Conservation (phyloP, 1,140 invertebrate species). For the Araneus ventricosus region DNA sequence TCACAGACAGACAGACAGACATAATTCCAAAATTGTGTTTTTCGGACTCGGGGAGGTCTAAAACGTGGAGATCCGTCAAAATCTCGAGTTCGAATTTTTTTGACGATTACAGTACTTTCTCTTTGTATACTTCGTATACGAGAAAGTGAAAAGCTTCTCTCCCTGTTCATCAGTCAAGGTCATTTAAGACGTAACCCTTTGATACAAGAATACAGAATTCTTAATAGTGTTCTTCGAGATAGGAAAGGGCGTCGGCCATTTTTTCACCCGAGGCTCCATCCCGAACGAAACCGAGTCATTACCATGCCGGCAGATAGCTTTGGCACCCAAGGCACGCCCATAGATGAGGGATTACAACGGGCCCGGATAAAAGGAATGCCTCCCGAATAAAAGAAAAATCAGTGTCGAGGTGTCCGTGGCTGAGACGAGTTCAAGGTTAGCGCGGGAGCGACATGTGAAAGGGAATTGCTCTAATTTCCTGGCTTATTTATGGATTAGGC, state of each 20-base stretch:
- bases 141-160: neutral
- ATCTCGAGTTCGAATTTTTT: too few relatives aligned
- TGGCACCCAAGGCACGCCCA: constrained; percentile 45
- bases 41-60: too few relatives aligned
- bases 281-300: neutral
- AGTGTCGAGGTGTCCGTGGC: neutral
- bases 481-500: neutral
- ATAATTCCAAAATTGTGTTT: too few relatives aligned
- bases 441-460: neutral
- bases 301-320: neutral
- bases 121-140: too few relatives aligned
- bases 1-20: too few relatives aligned
- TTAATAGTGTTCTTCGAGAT: neutral
- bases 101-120: too few relatives aligned
- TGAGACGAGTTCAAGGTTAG: constrained; percentile 23
- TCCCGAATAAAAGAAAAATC: neutral
- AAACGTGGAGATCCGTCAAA: too few relatives aligned
- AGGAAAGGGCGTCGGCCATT: constrained; percentile 19
- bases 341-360: too few relatives aligned
- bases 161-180: constrained; percentile 39
- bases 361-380: neutral
- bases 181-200: neutral
- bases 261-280: neutral
- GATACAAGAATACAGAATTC: neutral
- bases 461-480: neutral